Base-by-base conservation (phyloP, 1,140 invertebrate species). In the Nixonia krombeini region DNA sequence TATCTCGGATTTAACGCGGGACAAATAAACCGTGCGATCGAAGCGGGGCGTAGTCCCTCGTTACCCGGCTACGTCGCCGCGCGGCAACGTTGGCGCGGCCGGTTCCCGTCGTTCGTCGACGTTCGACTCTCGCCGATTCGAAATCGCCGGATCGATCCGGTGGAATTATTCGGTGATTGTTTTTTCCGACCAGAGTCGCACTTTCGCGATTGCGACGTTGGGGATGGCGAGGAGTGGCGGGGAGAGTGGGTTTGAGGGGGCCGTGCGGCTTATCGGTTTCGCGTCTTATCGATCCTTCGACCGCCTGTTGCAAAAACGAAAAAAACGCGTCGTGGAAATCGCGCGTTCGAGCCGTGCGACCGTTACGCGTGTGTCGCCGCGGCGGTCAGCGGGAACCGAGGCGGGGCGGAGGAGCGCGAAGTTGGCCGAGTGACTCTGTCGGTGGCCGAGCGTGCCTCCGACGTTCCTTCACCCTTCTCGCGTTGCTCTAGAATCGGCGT, bases 271-370 rank as follows among this genome's bases (percentile, higher is more conserved):
- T 66, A 66, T 66, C 63, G 55, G 49, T 58, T 59, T 55, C 45
- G 28, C 63, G 56, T 23, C 44, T 59, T 66, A 66, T 59, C 63
- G 63, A 66, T 66, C 63, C 55, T 51, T 28, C 50, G 42, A 33
- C 41, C 45, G 13, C 25, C 25, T 26, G 25, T n/a, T n/a, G 25
- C 25, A 26, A 9, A 47, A 13, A 40, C 53, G 28, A 41, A 58
- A 49, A 49, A 66, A 50, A 53, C 47, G 41, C 35, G 57, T 44
- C 33, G 25, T 5, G 25, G 9, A 5, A 26, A 4, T 4, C 25
- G 35, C 7, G 12, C 35, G 12, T 6, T 37, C 35, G 7, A 10
- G 2, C n/a, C 31, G 35, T 37, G 15, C 12, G 8, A 37, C 35
- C 35, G 35, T 37, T 37, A 37, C 15, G 7, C 35, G 35, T 16